phyloP scores from a whole-genome alignment of 2,113 vertebrate species.

The Paraplagusia blochii region DNA sequence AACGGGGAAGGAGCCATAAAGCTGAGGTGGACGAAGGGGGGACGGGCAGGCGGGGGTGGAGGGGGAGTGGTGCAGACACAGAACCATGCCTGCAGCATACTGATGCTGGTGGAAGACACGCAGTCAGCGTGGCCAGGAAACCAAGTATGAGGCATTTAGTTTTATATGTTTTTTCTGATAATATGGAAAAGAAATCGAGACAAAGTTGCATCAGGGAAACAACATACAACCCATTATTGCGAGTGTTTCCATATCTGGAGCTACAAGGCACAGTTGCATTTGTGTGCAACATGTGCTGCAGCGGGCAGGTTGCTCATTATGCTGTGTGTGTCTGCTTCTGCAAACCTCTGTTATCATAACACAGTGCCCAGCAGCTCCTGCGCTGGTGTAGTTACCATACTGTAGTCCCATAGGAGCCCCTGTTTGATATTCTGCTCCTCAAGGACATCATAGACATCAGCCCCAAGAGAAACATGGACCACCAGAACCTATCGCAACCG shows the following conservation, averaged over 20 bases:
- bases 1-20: slow-evolving; percentile 34
- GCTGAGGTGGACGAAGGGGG: slow-evolving; percentile 44
- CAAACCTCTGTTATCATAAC: slow-evolving; percentile 63
- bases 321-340: slow-evolving; percentile 52
- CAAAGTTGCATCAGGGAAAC: neutral
- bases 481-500: slow-evolving; percentile 2
- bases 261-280: slow-evolving; percentile 2
- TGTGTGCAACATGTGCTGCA: slow-evolving; percentile 31
- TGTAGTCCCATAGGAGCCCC: slow-evolving; percentile 33
- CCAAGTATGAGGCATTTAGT: slow-evolving; percentile 47
- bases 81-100: slow-evolving; percentile 64
- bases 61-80: slow-evolving; percentile 54
- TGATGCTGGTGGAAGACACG: slow-evolving; percentile 65
- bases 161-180: neutral
- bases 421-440: slow-evolving; percentile 36
- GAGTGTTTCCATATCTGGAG: neutral
- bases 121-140: slow-evolving; percentile 58
- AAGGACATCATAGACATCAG: slow-evolving; percentile 22
- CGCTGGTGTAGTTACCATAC: slow-evolving; percentile 23
- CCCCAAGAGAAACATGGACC: slow-evolving; percentile 19
- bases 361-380: slow-evolving; percentile 43
- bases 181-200: neutral
- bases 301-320: slow-evolving; percentile 55
- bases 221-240: neutral
- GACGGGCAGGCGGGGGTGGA: too few relatives aligned